phyloP scores from a whole-genome alignment of 2,113 vertebrate genomes.

The Dermatemys mawii region DNA sequence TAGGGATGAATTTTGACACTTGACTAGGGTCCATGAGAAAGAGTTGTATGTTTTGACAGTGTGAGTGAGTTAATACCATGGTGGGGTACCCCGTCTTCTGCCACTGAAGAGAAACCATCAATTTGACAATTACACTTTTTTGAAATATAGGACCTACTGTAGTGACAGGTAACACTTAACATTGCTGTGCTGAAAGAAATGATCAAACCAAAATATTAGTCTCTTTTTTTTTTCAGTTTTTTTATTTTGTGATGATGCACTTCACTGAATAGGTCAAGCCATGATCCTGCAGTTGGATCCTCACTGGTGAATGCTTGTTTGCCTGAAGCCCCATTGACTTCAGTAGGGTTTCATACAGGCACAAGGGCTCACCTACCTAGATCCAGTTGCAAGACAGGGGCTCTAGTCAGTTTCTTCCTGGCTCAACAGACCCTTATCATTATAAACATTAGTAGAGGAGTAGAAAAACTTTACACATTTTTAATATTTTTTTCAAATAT shows the following conservation, averaged over 20 bases:
- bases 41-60: accelerated
- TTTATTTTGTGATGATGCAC: background rate
- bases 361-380: accelerated
- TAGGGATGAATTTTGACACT: background rate
- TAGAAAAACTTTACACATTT: slow-evolving; percentile 4
- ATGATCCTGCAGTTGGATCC: background rate
- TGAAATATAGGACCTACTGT: background rate
- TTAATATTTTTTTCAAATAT: slow-evolving; percentile 39
- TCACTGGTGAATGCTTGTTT: background rate
- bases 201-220: background rate
- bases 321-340: background rate
- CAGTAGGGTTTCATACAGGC: background rate
- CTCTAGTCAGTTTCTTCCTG: background rate
- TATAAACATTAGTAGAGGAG: background rate
- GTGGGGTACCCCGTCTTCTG: background rate
- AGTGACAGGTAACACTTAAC: background rate
- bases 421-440: slow-evolving; percentile 30
- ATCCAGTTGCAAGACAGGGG: background rate
- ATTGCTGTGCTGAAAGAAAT: background rate
- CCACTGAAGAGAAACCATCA: background rate
- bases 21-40: background rate
- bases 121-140: background rate
- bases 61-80: background rate
- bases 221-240: too few relatives aligned
- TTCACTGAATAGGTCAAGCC: background rate